Evolutionary conservation across 2,113 vertebrate genomes (phyloP).

Genomic region (Pluvianellus socialis): DNA sequence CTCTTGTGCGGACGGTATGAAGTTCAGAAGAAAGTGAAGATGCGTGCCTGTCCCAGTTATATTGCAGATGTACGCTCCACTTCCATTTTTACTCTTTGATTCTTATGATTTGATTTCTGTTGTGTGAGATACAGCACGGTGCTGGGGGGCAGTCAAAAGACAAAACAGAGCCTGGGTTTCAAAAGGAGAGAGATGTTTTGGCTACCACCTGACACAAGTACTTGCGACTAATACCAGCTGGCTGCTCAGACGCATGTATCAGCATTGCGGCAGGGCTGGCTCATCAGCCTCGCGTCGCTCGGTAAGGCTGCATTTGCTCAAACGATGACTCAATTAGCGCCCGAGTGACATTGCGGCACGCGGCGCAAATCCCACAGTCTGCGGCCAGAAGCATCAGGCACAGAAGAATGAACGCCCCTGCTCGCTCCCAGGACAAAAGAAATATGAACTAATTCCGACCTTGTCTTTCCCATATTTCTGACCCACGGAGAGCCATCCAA

Average conservation of each 20-base stretch:
- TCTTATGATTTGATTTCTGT: neutral
- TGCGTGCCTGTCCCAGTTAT: neutral
- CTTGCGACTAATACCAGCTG: constrained; percentile 11
- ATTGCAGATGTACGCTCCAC: neutral
- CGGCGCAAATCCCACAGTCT: neutral
- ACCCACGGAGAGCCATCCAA: neutral
- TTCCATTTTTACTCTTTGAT: neutral
- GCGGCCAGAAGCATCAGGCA: neutral
- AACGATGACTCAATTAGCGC: neutral
- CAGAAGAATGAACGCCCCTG: neutral
- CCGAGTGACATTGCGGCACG: neutral
- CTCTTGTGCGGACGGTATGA: neutral
- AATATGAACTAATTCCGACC: neutral
- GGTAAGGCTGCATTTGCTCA: neutral
- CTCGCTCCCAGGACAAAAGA: neutral
- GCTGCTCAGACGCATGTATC: neutral
- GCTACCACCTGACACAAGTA: neutral
- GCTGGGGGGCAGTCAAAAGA: neutral
- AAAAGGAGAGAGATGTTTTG: neutral
- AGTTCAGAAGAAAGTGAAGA: neutral
- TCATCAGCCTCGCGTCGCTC: neutral
- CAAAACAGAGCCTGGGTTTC: constrained; percentile 3
- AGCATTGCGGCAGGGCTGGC: neutral
- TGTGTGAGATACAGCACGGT: neutral
- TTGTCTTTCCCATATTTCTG: neutral